phyloP scores from a whole-genome alignment of 2,113 vertebrate genomes.

The Oreochromis niloticus region DNA sequence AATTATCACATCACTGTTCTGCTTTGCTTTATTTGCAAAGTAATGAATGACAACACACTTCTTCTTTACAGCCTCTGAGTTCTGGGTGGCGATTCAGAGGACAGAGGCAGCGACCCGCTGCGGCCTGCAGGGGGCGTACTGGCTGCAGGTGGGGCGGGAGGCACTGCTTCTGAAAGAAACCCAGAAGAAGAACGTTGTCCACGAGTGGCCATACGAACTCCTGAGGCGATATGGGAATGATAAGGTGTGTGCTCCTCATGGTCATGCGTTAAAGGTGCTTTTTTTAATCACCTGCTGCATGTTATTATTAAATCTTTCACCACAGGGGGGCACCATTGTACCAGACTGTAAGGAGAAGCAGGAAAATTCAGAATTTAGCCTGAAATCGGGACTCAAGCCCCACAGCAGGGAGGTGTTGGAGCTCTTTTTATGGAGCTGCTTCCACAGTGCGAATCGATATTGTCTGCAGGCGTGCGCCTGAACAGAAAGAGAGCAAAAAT shows the following conservation, averaged over 20 bases:
- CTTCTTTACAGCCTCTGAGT: slow-evolving; percentile 70
- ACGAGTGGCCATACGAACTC: slow-evolving; percentile 85
- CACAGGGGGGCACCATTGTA: not conserved
- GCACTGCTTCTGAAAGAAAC: slow-evolving; percentile 76
- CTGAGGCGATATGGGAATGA: slow-evolving; percentile 89
- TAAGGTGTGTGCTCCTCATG: slow-evolving; percentile 66
- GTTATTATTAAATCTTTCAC: not conserved
- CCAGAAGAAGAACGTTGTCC: slow-evolving; percentile 58
- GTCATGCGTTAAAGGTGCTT: not conserved
- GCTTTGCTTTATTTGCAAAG: not conserved
- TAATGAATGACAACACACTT: not conserved
- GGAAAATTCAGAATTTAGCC: not conserved
- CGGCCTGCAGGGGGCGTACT: slow-evolving; percentile 78
- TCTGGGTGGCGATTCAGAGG: slow-evolving; percentile 80
- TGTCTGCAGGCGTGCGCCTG: accelerated
- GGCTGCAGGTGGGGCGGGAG: slow-evolving; percentile 79
- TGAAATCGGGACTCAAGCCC: not conserved
- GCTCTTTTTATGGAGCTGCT: not conserved
- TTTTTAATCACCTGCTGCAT: not conserved
- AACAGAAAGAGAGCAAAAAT: not conserved
- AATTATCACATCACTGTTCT: not conserved
- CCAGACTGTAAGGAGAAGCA: not conserved
- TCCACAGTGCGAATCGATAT: no score
- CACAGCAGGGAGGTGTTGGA: not conserved
- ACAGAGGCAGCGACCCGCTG: slow-evolving; percentile 82